Conservation (phyloP, 2,113 vertebrate species). For the Podilymbus podiceps region DNA sequence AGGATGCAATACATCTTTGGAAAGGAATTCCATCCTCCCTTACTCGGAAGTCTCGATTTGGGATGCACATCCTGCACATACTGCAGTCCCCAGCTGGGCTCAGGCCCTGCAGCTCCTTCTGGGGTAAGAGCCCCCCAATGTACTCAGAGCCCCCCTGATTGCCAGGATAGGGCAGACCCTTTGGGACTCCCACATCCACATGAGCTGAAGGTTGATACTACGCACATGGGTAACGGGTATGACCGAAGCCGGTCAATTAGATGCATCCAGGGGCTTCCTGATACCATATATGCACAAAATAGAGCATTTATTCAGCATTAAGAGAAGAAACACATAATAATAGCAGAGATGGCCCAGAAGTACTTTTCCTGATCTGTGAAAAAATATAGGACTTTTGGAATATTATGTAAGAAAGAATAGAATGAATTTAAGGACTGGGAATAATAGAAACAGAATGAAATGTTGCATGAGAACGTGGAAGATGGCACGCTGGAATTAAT, state of each 20-base stretch:
- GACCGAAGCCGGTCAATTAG: background rate
- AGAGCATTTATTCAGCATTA: background rate
- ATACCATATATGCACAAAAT: background rate
- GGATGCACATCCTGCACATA: background rate
- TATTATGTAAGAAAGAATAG: background rate
- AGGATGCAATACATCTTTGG: background rate
- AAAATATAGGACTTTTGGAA: background rate
- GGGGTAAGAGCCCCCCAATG: accelerated
- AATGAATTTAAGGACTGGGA: background rate
- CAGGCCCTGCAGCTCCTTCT: accelerated
- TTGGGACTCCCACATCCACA: background rate
- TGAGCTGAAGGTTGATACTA: background rate
- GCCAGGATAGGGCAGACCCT: background rate
- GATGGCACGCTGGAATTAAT: background rate
- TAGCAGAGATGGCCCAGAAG: background rate
- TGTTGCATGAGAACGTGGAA: accelerated
- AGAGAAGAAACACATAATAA: background rate
- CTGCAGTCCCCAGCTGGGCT: background rate
- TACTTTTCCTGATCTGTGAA: background rate
- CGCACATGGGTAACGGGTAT: accelerated
- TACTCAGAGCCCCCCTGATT: background rate
- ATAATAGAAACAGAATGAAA: background rate
- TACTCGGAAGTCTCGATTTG: background rate
- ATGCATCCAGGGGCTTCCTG: background rate
- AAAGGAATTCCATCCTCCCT: background rate